phyloP scores from a whole-genome alignment of 2,113 vertebrate species.

The Genyomyrus donnyi region DNA sequence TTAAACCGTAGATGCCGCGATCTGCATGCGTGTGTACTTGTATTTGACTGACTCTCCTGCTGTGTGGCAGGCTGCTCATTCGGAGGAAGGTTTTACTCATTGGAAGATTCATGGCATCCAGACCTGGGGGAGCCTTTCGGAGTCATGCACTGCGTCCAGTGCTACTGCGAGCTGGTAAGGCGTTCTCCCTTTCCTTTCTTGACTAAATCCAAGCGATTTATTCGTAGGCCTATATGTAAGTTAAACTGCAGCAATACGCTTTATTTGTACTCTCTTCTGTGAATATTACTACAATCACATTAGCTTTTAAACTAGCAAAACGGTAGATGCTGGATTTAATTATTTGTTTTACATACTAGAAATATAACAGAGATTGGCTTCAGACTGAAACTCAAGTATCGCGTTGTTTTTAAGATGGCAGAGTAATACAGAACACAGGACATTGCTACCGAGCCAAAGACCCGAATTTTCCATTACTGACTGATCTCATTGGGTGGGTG shows the following conservation, averaged over 20 bases:
- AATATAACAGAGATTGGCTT: not conserved
- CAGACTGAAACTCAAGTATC: not conserved
- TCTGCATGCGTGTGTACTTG: not conserved
- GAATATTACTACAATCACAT: not conserved
- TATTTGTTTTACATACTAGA: not conserved
- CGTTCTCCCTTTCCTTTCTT: not conserved
- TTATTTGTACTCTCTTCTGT: not conserved
- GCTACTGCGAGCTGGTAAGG: slow-evolving; percentile 78
- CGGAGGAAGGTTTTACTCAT: slow-evolving; percentile 76
- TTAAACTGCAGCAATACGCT: not conserved
- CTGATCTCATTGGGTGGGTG: not conserved
- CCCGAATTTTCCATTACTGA: slow-evolving; percentile 12
- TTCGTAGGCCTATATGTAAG: not conserved
- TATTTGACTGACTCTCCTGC: not conserved
- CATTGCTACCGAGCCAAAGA: not conserved
- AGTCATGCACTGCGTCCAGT: slow-evolving; percentile 88
- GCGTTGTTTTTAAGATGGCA: not conserved
- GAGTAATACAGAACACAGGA: not conserved
- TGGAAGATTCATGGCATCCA: slow-evolving; percentile 90
- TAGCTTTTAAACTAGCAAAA: not conserved
- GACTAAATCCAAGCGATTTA: not conserved
- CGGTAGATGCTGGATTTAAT: not conserved
- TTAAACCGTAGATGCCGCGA: not conserved
- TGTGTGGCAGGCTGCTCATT: slow-evolving; percentile 76
- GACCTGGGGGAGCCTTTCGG: slow-evolving; percentile 92